Base-by-base conservation (phyloP, 2,797 vertebrate species). In the Arnoldichthys spilopterus region DNA sequence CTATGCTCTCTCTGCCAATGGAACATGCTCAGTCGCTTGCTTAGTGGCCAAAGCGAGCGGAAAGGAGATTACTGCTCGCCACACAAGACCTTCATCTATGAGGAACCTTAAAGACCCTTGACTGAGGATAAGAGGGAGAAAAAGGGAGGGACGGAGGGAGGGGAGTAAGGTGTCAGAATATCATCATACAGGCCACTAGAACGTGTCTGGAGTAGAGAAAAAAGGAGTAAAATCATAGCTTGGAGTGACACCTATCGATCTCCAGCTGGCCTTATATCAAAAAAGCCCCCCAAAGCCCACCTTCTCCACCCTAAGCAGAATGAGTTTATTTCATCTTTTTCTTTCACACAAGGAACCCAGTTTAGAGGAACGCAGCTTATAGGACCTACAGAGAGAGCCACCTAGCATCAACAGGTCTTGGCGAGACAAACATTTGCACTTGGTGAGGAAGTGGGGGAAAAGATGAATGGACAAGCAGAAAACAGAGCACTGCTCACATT, bases 211-310 rank as follows among this genome's bases (percentile, higher is more conserved):
- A 34, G 61, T 68, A 43, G 75, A 61, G 30, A n/a, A 72, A 75
- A 71, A 43, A 43, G 11, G 11, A 34, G 15, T 37, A 64, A 47
- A 76, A 58, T 73, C 69, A 11, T 26, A 74, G 66, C 71, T 63
- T 26, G 66, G 64, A 54, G 64, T 72, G 69, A 28, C 59, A 49
- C 11, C 67, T 67, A 61, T 56, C 61, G 15, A 62, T 61, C 45
- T 82, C 70, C 72, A 67, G 72, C 64, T 12, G 58, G 67, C 74
- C 71, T 74, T 78, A 54, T 51, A 53, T 73, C 61, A 76, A 79
- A 79, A 72, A 54, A 75, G 61, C 54, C 45, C 64, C 62, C 71
- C 68, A 20, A 8, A 28, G 5, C 58, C 16, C 24, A 59, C 56
- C 26, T 16, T 28, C 15, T 13, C 20, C 7, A 6, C 15, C 2